Conservation (phyloP, 2,888 invertebrate species). For the Sepioteuthis lessoniana region DNA sequence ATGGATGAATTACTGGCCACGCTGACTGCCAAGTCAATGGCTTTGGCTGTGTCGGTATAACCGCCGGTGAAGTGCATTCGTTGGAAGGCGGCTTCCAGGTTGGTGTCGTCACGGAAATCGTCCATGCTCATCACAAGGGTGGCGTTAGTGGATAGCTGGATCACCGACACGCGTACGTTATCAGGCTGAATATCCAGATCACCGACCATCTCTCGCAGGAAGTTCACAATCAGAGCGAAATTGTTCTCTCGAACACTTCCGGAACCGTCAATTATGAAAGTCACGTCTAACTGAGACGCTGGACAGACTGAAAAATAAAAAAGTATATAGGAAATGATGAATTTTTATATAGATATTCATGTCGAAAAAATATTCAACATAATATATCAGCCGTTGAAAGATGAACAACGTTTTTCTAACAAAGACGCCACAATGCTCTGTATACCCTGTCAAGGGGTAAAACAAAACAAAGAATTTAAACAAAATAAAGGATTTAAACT, state of each 20-base stretch:
- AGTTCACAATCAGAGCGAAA: constrained; percentile 51
- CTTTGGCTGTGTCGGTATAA: constrained; percentile 52
- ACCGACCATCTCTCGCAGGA: constrained; percentile 50
- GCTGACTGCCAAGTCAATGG: constrained; percentile 16
- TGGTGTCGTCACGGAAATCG: constrained; percentile 48
- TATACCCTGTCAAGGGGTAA: no score
- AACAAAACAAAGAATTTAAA: no score
- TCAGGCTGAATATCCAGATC: constrained; percentile 49
- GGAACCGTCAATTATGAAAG: constrained; percentile 56
- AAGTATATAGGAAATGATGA: neutral
- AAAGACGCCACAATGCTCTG: no score
- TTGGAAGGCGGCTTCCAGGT: constrained; percentile 50
- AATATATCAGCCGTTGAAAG: no score
- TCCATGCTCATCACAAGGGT: constrained; percentile 50
- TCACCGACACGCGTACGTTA: constrained; percentile 50
- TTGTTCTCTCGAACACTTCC: constrained; percentile 54
- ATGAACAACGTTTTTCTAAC: no score
- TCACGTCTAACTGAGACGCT: constrained; percentile 50
- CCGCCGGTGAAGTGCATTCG: constrained; percentile 48
- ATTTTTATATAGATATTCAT: no score
- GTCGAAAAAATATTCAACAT: no score
- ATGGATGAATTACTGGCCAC: neutral
- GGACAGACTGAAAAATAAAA: neutral
- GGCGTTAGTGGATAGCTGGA: constrained; percentile 51
- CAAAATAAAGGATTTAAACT: no score